Base-by-base conservation (phyloP, 2,113 vertebrate species). In the Bubo bubo region DNA sequence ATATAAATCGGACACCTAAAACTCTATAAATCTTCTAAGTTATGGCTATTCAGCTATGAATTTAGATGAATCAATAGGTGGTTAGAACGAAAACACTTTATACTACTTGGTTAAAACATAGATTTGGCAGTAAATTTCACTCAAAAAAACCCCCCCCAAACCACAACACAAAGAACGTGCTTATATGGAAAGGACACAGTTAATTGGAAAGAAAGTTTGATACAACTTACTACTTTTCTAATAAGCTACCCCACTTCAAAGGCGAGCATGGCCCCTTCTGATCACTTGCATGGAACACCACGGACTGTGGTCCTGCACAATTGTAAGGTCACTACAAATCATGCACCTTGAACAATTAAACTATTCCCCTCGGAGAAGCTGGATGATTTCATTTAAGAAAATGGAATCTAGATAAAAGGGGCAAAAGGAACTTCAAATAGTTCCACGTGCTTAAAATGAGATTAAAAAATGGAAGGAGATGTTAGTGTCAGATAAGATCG, bases 311-410 rank as follows among this genome's bases (percentile, higher is more conserved):
- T 94, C 97, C 85, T 94, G 90, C 96, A 82, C 92, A 97, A 96
- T 96, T 96, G 84, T 94, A 84, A 98, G 96, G 93, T 96, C 96
- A 96, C 95, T 62, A 95, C 94, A 86, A 98, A 95, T 88, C 97
- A 98, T 95, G 91, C 68, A 96, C 84, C 90, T 91, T 75, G 94
- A 94, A 96, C 86, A 96, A 80, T 90, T 98, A 95, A 98, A 97
- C 97, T 76, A 90, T 73, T 84, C 88, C 93, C 87, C 83, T 95
- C 4, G 16, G 94, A 92, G 83, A 97, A 97, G 91, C 95, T 88
- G 75, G 83, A 75, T 94, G 90, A 97, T 92, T 97, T 97, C 93
- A 95, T 97, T 97, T 95, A 94, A 84, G 95, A 93, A 96, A 96
- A 98, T 97, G 74, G 39, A 90, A 79, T 93, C 91, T 93, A 94